These are phyloP conservation scores for Plotosus lineatus DNA, from an alignment of 2,113 vertebrate genomes.

Conservation along the genomic window DNA sequence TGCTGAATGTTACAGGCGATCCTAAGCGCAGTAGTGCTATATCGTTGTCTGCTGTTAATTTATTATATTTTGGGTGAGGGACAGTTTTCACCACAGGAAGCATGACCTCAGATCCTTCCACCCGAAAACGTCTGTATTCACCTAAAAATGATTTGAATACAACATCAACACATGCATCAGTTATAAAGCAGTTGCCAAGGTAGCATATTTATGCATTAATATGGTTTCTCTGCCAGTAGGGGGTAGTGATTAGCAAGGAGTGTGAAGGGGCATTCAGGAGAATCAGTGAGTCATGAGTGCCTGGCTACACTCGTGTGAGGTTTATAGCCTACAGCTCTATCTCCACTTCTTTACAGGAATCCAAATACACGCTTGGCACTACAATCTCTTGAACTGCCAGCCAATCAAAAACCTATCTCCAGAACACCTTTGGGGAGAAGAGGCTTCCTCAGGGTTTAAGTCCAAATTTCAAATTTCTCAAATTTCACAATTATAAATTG, in stretches of 20 bases:
- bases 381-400: neutral
- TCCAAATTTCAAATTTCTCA: neutral
- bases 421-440: neutral
- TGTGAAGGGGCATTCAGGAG: neutral
- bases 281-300: neutral
- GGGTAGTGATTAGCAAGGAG: too few relatives aligned
- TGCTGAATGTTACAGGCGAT: conserved; percentile 64
- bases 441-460: neutral
- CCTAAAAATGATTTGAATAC: conserved; percentile 62
- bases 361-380: neutral
- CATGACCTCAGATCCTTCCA: conserved; percentile 74
- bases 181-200: neutral
- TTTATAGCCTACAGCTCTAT: neutral
- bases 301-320: neutral
- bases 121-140: conserved; percentile 78
- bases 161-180: neutral
- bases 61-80: conserved; percentile 79
- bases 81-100: conserved; percentile 66
- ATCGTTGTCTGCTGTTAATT: conserved; percentile 79
- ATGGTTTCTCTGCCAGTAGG: neutral
- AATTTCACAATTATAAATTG: neutral
- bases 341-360: too few relatives aligned
- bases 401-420: neutral
- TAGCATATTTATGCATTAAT: neutral
- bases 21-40: conserved; percentile 84